A percentile compares a stretch with the other conserved stretches of the same genome.
Conservation (phyloP, 1,140 invertebrate genomes). For the Zaprionus ornatus region DNA sequence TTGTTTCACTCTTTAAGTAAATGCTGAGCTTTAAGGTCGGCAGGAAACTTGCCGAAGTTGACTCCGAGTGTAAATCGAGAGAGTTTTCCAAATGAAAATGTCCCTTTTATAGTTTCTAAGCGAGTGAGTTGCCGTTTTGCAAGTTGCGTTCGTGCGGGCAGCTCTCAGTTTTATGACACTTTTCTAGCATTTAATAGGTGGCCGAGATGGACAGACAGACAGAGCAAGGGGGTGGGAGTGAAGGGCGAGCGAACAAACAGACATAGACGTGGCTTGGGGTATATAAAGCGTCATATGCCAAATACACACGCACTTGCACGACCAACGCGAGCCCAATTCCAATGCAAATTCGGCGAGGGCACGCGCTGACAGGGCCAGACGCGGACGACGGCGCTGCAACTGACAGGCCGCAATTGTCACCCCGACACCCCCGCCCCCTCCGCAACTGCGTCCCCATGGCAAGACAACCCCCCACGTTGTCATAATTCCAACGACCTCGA, state of each 20-base stretch:
- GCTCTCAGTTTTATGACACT: not conserved
- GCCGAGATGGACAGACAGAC: not conserved
- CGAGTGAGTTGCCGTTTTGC: not conserved
- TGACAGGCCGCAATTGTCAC: constrained; percentile 44
- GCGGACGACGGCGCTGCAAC: constrained; percentile 44
- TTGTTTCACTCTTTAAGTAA: not conserved
- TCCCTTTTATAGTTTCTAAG: not conserved
- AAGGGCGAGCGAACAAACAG: not conserved
- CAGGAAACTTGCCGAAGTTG: not conserved
- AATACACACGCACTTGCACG: constrained; percentile 43
- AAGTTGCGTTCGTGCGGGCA: not conserved
- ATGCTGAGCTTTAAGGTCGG: not conserved
- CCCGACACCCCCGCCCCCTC: not conserved
- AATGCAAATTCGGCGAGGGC: constrained; percentile 57
- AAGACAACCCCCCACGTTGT: not conserved
- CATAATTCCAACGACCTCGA: constrained; percentile 54
- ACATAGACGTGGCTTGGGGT: not conserved
- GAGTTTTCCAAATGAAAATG: constrained; percentile 4
- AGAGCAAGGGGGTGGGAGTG: not conserved
- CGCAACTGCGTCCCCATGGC: not conserved
- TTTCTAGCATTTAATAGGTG: constrained; percentile 1
- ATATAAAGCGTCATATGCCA: constrained; percentile 49
- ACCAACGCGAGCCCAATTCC: constrained; percentile 26
- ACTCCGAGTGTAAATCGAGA: not conserved
- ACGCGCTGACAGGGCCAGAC: constrained; percentile 35